phyloP scores from a whole-genome alignment of 2,888 invertebrate species.

The Diarsia brunnea region DNA sequence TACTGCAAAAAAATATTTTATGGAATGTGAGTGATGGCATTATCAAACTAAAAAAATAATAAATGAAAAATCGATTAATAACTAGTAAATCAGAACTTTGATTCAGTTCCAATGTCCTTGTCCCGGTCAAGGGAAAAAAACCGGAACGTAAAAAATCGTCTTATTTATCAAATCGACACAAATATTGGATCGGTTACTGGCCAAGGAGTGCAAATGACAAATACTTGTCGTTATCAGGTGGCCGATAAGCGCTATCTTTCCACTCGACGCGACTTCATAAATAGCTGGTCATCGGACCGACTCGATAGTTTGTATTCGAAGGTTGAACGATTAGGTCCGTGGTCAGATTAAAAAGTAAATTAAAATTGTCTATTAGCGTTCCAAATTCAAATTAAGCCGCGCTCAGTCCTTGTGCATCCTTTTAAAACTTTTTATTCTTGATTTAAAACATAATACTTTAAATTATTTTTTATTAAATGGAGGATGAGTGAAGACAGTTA shows the following conservation, averaged over 20 bases:
- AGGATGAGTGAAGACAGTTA: slow-evolving; percentile 67
- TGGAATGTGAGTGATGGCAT: neutral
- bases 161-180: slow-evolving; percentile 64
- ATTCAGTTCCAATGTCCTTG: slow-evolving; percentile 38
- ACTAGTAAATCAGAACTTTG: neutral
- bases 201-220: slow-evolving; percentile 83
- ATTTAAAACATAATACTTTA: neutral
- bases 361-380: slow-evolving; percentile 36
- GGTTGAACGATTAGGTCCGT: slow-evolving; percentile 52
- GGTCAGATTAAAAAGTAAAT: slow-evolving; percentile 39
- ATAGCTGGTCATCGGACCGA: slow-evolving; percentile 75
- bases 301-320: slow-evolving; percentile 74
- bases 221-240: slow-evolving; percentile 83
- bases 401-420: slow-evolving; percentile 5
- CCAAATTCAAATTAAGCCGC: slow-evolving; percentile 58
- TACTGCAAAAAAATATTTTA: neutral
- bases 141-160: slow-evolving; percentile 56
- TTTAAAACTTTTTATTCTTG: neutral
- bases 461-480: slow-evolving; percentile 47
- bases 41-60: neutral
- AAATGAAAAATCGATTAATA: neutral
- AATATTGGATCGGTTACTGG: slow-evolving; percentile 70
- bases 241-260: slow-evolving; percentile 82
- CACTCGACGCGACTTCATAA: slow-evolving; percentile 81
- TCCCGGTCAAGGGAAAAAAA: slow-evolving; percentile 65